A percentile compares a stretch with the other conserved stretches of the same genome.
These are phyloP conservation scores for Drosophila prostipennis DNA, from an alignment of 2,888 invertebrate species.

Conservation along the genomic window DNA sequence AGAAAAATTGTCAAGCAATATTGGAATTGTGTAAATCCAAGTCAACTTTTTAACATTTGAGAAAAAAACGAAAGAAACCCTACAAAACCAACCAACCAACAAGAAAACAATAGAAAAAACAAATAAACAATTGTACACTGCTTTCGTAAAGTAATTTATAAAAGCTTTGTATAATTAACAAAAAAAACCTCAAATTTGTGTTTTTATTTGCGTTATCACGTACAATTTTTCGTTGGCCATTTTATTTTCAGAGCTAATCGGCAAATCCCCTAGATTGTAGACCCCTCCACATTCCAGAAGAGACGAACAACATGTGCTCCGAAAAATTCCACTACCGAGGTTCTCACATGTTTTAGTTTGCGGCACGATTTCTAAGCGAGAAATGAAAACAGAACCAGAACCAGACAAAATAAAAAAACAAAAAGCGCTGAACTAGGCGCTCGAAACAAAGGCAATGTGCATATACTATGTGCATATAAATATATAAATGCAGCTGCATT, in stretches of 20 bases:
- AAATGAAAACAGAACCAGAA: constrained; percentile 13
- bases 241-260: constrained; percentile 31
- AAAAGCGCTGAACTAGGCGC: constrained; percentile 5
- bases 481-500: constrained; percentile 4
- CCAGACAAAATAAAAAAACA: constrained; percentile 9
- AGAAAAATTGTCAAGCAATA: constrained; percentile 61
- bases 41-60: constrained; percentile 60
- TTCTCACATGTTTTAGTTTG: constrained; percentile 42
- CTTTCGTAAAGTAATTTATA: constrained; percentile 74
- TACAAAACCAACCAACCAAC: constrained; percentile 52
- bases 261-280: constrained; percentile 3
- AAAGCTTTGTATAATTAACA: constrained; percentile 74
- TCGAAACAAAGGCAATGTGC: constrained; percentile 26
- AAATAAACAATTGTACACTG: constrained; percentile 74
- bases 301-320: constrained; percentile 22
- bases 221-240: constrained; percentile 36
- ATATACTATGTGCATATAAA: constrained; percentile 1
- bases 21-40: constrained; percentile 51
- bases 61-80: constrained; percentile 34
- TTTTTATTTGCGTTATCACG: constrained; percentile 65
- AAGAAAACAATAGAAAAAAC: constrained; percentile 67
- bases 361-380: constrained; percentile 21
- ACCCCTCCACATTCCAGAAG: constrained; percentile 17
- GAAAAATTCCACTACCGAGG: constrained; percentile 31
- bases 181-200: constrained; percentile 63